Evolutionary conservation across 2,797 vertebrate species (phyloP), one percentile per base, ranked within the genome.

Genomic region (Gallinago nigripennis): DNA sequence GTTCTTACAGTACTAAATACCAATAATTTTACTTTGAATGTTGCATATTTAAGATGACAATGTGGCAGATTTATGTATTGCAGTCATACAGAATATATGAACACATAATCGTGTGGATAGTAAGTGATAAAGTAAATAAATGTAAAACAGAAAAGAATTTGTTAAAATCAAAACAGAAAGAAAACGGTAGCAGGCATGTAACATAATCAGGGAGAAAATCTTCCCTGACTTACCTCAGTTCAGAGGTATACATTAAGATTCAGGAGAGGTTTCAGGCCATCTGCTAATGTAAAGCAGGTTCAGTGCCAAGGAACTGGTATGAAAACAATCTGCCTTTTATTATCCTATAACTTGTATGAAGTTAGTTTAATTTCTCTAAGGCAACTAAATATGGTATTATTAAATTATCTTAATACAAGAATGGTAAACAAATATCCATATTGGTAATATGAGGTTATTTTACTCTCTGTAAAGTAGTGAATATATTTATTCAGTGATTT

Each of bases 261-360:
- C 93, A 84, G 35, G 51, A 86, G 77, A 84, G 12, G 46, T 95
- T 95, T 92, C 25, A 63, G 43, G 43, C 72, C 82, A 84, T 82
- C 82, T 95, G 88, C 57, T 72, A 23, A 76, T 58, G 28, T 76
- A 46, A 94, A 94, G 64, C n/a, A 91, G n/a, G 15, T 68, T 90
- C 16, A 39, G 1, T 83, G 79, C 76, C 61, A 31, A 81, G 61
- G 33, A 92, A 63, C 13, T 84, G 65, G 24, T 79, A 35, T 16
- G 35, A 85, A 95, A 88, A 5, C 65, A 81, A 54, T 84, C 80
- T 95, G 51, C 79, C 19, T 88, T 78, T 86, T 72, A 75, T 94
- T 94, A 88, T 64, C 24, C 48, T 72, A 4, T 60, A 86, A 50
- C 57, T 48, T 84, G 21, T 39, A 72, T 61, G 28, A 45, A 60